Base-by-base conservation (phyloP, 2,113 vertebrate genomes). In the Aplodontia rufa region DNA sequence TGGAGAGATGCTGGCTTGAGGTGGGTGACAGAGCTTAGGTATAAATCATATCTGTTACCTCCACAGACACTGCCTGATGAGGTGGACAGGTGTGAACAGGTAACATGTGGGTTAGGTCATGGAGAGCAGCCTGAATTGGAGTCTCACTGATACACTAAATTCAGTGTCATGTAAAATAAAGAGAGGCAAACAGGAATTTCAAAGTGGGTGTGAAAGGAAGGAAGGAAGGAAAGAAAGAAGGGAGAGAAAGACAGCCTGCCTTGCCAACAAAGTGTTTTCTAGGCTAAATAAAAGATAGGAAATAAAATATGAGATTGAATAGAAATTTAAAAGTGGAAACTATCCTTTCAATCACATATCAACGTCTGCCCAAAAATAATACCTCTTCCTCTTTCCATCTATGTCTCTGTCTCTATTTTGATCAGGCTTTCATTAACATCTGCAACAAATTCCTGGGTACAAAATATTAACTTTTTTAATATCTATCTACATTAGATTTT, bases 401-500 rank as follows among this genome's bases (percentile, higher is more conserved):
- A 49, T 66, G 4, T n/a, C 51, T 47, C 5, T 45, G 5, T 64
- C 49, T 64, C 24, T 37, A 12, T 71, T 62, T 83, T 40, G 83
- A 68, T 49, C 40, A 85, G 35, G 24, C 6, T 62, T 81, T 24
- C 12, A 53, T 47, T 8, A 60, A 69, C 3, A 55, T 49, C 72
- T 45, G 30, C 47, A 66, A 58, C 66, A 55, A 69, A 32, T 58
- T 45, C 60, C 14, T 62, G 30, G 13, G 76, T 26, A n/a, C 0
- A 84, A 76, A 22, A 9, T 28, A 49, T 47, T 47, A 17, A 75
- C 47, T 30, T 64, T 68, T 62, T 74, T 24, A 40, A 6, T 37
- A 76, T 88, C 85, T 86, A 5, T 60, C n/a, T 42, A 53, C 10
- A 53, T 45, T 69, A 53, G 24, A 42, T 74, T 79, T 92, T 92